Evolutionary conservation across 2,888 invertebrate species (phyloP).

Genomic region (Tipula helvola): DNA sequence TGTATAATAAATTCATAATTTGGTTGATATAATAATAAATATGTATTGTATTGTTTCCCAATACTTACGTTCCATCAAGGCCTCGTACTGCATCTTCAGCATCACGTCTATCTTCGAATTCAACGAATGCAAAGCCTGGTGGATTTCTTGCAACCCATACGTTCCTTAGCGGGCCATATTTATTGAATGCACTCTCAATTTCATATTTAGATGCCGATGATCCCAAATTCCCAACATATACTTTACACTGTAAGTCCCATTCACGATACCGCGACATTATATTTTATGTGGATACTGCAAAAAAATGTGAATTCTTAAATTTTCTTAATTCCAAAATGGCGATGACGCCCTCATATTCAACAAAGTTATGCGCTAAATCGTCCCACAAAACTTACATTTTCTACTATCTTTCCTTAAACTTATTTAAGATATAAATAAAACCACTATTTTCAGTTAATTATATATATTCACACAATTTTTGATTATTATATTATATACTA

Average conservation of each 20-base stretch:
- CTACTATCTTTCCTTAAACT: neutral
- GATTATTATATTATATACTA: neutral
- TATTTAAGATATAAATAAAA: neutral
- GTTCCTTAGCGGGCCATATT: conserved; percentile 73
- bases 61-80: conserved; percentile 64
- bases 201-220: conserved; percentile 78
- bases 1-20: conserved; percentile 30
- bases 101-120: conserved; percentile 74
- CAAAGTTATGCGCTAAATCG: neutral
- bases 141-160: conserved; percentile 89
- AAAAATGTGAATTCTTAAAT: neutral
- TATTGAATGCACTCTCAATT: conserved; percentile 69
- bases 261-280: conserved; percentile 44
- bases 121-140: conserved; percentile 79
- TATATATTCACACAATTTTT: neutral
- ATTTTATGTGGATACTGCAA: neutral
- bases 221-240: conserved; percentile 80
- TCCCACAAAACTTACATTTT: neutral
- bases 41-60: neutral
- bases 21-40: neutral
- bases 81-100: conserved; percentile 74
- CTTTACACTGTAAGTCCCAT: conserved; percentile 75
- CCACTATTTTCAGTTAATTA: neutral
- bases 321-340: neutral
- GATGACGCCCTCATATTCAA: neutral